phyloP scores from a whole-genome alignment of 2,113 vertebrate genomes.

The Panurus biarmicus region DNA sequence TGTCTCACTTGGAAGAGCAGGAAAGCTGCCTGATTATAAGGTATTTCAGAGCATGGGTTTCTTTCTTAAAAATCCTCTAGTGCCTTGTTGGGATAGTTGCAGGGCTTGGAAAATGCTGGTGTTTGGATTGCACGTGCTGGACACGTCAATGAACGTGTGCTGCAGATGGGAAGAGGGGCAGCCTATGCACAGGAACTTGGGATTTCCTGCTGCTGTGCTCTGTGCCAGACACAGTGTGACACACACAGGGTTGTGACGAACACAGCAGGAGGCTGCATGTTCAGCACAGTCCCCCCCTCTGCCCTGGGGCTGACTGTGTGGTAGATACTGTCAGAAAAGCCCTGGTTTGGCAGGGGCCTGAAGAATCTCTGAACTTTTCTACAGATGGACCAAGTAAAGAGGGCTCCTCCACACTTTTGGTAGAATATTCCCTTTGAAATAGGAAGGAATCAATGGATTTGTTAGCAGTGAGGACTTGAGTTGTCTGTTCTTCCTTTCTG shows the following conservation, averaged over 20 bases:
- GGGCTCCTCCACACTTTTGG: neutral
- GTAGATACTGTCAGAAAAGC: neutral
- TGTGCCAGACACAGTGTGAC: neutral
- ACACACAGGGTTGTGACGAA: neutral
- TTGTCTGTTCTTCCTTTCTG: neutral
- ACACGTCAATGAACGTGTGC: accelerated
- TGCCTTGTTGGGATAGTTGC: neutral
- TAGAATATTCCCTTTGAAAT: neutral
- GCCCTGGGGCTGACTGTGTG: neutral
- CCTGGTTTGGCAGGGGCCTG: neutral
- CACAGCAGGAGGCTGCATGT: neutral
- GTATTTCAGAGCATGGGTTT: neutral
- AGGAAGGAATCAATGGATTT: neutral
- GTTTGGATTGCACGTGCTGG: neutral
- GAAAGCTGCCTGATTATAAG: neutral
- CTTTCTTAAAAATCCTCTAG: neutral
- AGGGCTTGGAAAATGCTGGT: neutral
- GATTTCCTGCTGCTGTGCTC: neutral
- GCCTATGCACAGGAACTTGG: neutral
- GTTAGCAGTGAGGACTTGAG: neutral
- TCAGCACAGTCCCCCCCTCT: neutral
- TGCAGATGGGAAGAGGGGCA: neutral
- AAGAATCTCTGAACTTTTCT: neutral
- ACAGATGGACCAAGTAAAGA: neutral
- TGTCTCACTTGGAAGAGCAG: neutral